phyloP scores from a whole-genome alignment of 2,888 invertebrate species.

The Chelonus formosanus region DNA sequence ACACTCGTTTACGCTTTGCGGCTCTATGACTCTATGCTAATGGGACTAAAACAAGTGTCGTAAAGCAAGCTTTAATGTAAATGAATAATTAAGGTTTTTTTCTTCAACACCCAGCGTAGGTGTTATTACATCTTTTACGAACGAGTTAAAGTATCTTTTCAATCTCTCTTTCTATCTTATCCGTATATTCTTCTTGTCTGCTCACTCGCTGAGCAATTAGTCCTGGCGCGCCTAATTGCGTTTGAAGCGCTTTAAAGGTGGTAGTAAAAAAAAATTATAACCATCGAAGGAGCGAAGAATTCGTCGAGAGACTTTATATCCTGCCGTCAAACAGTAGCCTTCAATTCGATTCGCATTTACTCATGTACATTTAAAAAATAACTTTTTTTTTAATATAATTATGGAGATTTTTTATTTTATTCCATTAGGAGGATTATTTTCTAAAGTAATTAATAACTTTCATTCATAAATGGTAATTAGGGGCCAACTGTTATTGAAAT shows the following conservation, averaged over 20 bases:
- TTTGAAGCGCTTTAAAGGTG: slow-evolving; percentile 30
- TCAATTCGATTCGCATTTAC: slow-evolving; percentile 34
- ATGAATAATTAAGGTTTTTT: slow-evolving; percentile 55
- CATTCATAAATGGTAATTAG: slow-evolving; percentile 32
- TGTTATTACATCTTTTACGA: slow-evolving; percentile 47
- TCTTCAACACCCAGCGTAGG: slow-evolving; percentile 44
- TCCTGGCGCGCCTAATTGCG: slow-evolving; percentile 43
- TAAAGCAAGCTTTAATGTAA: slow-evolving; percentile 44
- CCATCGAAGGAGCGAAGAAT: slow-evolving; percentile 15
- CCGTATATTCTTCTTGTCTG: slow-evolving; percentile 7
- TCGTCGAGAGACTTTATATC: slow-evolving; percentile 27
- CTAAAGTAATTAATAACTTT: slow-evolving; percentile 12
- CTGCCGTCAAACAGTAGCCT: slow-evolving; percentile 32
- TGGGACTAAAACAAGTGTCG: slow-evolving; percentile 36
- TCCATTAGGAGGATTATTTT: not conserved
- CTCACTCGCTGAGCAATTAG: slow-evolving; percentile 32
- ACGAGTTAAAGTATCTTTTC: slow-evolving; percentile 38
- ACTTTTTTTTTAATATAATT: slow-evolving; percentile 9
- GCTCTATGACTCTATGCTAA: slow-evolving; percentile 41
- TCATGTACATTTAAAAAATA: slow-evolving; percentile 13
- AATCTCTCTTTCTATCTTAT: slow-evolving; percentile 32
- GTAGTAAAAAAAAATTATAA: slow-evolving; percentile 20
- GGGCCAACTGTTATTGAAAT: slow-evolving; percentile 31
- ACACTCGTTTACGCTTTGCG: slow-evolving; percentile 42
- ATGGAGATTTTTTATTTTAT: slow-evolving; percentile 15